Conservation (phyloP, 2,888 invertebrate species). For the Icerya purchasi region DNA sequence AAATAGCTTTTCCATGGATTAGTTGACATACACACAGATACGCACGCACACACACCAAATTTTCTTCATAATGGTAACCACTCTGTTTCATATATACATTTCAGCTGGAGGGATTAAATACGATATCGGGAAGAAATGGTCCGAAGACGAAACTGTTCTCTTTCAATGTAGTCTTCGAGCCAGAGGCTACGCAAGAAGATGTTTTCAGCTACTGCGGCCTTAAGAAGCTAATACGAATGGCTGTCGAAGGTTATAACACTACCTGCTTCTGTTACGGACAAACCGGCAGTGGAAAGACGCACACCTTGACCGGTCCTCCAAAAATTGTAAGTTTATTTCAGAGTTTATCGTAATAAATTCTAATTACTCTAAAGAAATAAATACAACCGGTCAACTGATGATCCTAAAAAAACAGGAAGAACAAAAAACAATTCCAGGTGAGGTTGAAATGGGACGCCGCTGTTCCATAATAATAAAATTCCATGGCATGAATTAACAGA, state of each 20-base stretch:
- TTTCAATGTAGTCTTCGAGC: constrained; percentile 85
- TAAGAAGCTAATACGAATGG: constrained; percentile 77
- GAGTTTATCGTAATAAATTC: too few species aligned
- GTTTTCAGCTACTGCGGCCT: constrained; percentile 76
- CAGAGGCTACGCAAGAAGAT: constrained; percentile 64
- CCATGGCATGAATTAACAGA: too few species aligned
- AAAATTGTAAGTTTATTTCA: constrained; percentile 59
- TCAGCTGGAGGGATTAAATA: constrained; percentile 15
- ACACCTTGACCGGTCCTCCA: constrained; percentile 81
- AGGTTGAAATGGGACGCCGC: too few species aligned
- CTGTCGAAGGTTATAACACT: constrained; percentile 79
- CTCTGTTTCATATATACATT: neutral
- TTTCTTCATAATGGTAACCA: neutral
- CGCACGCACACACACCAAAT: too few species aligned
- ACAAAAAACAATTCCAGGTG: too few species aligned
- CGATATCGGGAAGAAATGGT: constrained; percentile 27
- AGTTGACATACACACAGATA: neutral
- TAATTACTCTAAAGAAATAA: too few species aligned
- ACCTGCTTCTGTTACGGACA: constrained; percentile 93
- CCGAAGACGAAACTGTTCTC: constrained; percentile 71
- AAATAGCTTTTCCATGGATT: neutral
- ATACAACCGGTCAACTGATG: too few species aligned
- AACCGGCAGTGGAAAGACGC: constrained; percentile 90
- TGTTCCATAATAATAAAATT: too few species aligned
- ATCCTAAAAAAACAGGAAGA: too few species aligned